Evolutionary conservation across 2,888 invertebrate genomes (phyloP).

Genomic region (Taphrorychus bicolor): DNA sequence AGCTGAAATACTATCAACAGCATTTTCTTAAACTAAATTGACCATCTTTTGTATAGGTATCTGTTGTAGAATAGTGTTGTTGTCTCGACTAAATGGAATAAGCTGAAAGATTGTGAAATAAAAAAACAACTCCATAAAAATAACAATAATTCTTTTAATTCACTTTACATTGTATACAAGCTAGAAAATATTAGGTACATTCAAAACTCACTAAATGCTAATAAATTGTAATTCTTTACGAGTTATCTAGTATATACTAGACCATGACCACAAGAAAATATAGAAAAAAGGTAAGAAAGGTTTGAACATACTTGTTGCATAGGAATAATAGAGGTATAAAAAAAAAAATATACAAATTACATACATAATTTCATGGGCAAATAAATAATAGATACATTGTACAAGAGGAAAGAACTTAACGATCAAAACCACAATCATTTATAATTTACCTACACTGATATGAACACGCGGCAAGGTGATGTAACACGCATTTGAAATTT

Average conservation of each 20-base stretch:
- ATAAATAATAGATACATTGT: too few relatives aligned
- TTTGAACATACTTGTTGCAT: too few relatives aligned
- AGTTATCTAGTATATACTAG: too few relatives aligned
- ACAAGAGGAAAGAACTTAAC: too few relatives aligned
- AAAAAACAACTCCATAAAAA: not conserved
- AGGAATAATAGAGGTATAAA: too few relatives aligned
- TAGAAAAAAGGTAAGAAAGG: too few relatives aligned
- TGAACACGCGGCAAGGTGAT: not conserved
- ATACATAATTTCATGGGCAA: too few relatives aligned
- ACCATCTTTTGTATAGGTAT: not conserved
- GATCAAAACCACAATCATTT: too few relatives aligned
- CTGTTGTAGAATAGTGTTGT: not conserved
- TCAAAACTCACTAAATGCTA: not conserved
- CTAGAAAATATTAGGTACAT: not conserved
- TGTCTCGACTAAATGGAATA: too few relatives aligned
- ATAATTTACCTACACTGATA: not conserved
- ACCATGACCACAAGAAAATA: too few relatives aligned
- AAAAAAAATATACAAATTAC: too few relatives aligned
- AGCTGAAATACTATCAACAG: constrained; percentile 80
- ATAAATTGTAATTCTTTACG: not conserved
- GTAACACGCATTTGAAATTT: not conserved
- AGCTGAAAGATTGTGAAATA: not conserved
- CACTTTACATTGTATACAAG: not conserved
- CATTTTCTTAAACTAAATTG: constrained; percentile 60
- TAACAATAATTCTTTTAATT: not conserved